A percentile compares a stretch with the other conserved stretches of the same genome.
phyloP scores from a whole-genome alignment of 2,113 vertebrate species.

The Gallinago undulata region DNA sequence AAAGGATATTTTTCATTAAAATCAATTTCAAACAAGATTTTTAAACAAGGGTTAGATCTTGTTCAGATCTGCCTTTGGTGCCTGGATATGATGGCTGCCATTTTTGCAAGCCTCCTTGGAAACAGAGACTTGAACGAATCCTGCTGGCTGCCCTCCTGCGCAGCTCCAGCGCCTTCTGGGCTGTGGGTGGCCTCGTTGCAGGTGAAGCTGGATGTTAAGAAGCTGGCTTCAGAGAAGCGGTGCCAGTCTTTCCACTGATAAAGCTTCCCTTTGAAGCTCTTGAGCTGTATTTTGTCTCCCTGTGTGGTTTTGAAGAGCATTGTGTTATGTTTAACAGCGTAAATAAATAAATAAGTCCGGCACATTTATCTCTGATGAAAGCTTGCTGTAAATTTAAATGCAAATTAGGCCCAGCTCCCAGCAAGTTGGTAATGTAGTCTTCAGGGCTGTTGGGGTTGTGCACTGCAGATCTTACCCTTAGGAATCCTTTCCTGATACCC shows the following conservation, averaged over 20 bases:
- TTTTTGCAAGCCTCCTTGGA: not conserved
- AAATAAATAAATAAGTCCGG: conserved; percentile 15
- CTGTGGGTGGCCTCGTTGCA: not conserved
- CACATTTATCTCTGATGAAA: not conserved
- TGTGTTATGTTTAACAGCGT: not conserved
- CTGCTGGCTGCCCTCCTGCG: fast-evolving
- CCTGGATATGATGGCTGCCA: fast-evolving
- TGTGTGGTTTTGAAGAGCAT: not conserved
- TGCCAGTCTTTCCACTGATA: not conserved
- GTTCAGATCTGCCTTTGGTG: not conserved
- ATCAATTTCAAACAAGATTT: not conserved
- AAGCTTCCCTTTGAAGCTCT: conserved; percentile 15
- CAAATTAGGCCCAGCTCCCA: not conserved
- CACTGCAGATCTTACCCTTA: not conserved
- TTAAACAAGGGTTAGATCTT: not conserved
- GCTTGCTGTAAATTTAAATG: not conserved
- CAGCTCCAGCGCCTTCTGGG: fast-evolving
- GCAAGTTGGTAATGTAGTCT: not conserved
- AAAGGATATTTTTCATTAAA: not conserved
- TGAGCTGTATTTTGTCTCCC: not conserved
- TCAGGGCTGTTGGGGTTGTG: not conserved
- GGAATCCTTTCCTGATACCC: not conserved
- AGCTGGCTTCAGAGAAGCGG: not conserved
- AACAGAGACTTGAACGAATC: fast-evolving
- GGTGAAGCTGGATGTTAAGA: not conserved